Evolutionary conservation across 2,113 vertebrate genomes (phyloP), one percentile per base, ranked within the genome.

Genomic region (Cnemophilus loriae): DNA sequence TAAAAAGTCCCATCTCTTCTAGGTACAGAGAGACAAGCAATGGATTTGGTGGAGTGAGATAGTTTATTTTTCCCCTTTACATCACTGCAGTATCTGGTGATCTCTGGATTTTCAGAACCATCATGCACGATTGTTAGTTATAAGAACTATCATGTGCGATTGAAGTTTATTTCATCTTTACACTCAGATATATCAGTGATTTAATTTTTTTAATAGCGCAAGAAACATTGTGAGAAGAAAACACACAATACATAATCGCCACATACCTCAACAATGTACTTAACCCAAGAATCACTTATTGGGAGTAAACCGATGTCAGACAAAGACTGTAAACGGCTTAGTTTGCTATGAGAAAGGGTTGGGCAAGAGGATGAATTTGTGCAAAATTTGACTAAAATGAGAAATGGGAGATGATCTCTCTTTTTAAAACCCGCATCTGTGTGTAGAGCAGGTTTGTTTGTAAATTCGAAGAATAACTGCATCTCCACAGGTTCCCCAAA

Each of bases 21-120:
- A 37, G 28, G 67, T 35, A 28, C 10, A n/a, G 52, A 78, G 28
- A 44, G 42, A 53, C 7, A 35, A 77, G 47, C 0, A 6, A 19
- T 42, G 35, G 39, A 28, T 90, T 67, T 87, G 42, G 20, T 44
- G 10, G n/a, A 26, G 46, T 4, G 52, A 39, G 13, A 10, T 5
- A 3, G 5, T 23, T 26, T 23, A 18, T 44, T 71, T 41, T 85
- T 81, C 16, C 15, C 6, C 3, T 67, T 57, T 28, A 21, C 5
- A 15, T n/a, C 27, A 3, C 24, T 76, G 53, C 16, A 3, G 2
- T 3, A 2, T 61, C 44, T 12, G 0, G 0, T 0, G 0, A 20
- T 30, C 30, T 90, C 16, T 59, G 26, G 21, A 11, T 53, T 74
- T 67, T 39, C 50, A 53, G 68, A 53, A 19, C 11, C 1, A 0